Conservation (phyloP, 2,888 invertebrate species). For the Drosophila ustulata region DNA sequence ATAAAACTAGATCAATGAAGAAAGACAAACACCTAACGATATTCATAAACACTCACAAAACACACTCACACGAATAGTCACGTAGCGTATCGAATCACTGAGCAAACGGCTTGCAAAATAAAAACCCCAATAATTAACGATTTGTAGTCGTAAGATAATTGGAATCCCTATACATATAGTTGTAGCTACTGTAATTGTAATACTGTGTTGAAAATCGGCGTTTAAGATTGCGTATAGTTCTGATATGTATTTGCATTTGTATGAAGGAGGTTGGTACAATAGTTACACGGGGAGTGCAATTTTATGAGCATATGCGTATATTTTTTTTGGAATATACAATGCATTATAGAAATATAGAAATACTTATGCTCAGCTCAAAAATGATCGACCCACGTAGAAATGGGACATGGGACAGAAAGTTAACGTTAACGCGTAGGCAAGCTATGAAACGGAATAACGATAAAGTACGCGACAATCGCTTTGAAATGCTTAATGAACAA, state of each 20-base stretch:
- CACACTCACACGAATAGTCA: slow-evolving; percentile 51
- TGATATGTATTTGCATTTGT: slow-evolving; percentile 47
- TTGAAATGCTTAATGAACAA: slow-evolving; percentile 71
- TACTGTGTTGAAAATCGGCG: slow-evolving; percentile 44
- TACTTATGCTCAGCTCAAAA: slow-evolving; percentile 74
- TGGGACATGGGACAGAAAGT: slow-evolving; percentile 38
- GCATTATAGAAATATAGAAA: slow-evolving; percentile 41
- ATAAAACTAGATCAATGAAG: slow-evolving; percentile 64
- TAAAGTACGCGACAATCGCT: slow-evolving; percentile 76
- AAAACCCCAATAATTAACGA: slow-evolving; percentile 32
- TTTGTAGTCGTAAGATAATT: slow-evolving; percentile 39
- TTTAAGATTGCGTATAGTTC: slow-evolving; percentile 48
- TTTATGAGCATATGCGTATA: slow-evolving; percentile 70
- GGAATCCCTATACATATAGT: slow-evolving; percentile 31
- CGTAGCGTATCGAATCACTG: slow-evolving; percentile 59
- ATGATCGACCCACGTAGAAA: slow-evolving; percentile 31
- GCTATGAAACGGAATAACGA: slow-evolving; percentile 51
- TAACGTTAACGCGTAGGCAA: slow-evolving; percentile 75
- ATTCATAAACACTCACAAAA: slow-evolving; percentile 41
- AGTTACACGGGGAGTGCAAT: slow-evolving; percentile 56
- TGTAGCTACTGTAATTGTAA: slow-evolving; percentile 33
- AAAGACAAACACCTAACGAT: slow-evolving; percentile 41
- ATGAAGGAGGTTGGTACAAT: slow-evolving; percentile 46
- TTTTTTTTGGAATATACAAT: slow-evolving; percentile 70
- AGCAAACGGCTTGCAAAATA: slow-evolving; percentile 61